Percentiles rank a stretch among this genome's conserved stretches.
Evolutionary conservation across 2,888 invertebrate species (phyloP).

Genomic region (Argynnis bischoffii): DNA sequence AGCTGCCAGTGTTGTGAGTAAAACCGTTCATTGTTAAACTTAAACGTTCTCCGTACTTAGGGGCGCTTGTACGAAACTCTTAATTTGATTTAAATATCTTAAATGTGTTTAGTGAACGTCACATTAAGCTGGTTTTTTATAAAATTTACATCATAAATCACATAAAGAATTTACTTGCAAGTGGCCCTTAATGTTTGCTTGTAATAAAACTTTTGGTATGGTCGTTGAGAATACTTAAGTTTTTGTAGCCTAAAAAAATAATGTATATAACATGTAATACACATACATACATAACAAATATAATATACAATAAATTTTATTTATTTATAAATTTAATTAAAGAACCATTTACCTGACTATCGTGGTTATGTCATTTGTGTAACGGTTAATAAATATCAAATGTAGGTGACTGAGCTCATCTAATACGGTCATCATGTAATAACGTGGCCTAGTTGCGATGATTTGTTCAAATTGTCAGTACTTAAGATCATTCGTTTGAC

Average conservation of each 20-base stretch:
- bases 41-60: conserved; percentile 37
- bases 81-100: conserved; percentile 17
- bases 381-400: conserved; percentile 42
- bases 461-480: conserved; percentile 73
- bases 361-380: conserved; percentile 41
- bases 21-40: conserved; percentile 61
- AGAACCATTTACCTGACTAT: conserved; percentile 28
- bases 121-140: not conserved
- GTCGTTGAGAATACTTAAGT: too few species aligned
- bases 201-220: too few species aligned
- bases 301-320: too few species aligned
- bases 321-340: conserved; percentile 12
- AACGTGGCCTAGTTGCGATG: conserved; percentile 71
- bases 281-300: too few species aligned
- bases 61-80: too few species aligned
- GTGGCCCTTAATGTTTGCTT: too few species aligned
- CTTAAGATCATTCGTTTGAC: conserved; percentile 63
- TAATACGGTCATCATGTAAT: conserved; percentile 54
- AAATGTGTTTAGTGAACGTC: not conserved
- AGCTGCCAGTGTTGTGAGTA: conserved; percentile 48
- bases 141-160: not conserved
- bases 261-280: too few species aligned
- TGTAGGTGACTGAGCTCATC: conserved; percentile 41
- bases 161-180: too few species aligned
- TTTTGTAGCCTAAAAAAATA: too few species aligned